Evolutionary conservation across 2,888 invertebrate genomes (phyloP).

Genomic region (Drosophila multiciliata): DNA sequence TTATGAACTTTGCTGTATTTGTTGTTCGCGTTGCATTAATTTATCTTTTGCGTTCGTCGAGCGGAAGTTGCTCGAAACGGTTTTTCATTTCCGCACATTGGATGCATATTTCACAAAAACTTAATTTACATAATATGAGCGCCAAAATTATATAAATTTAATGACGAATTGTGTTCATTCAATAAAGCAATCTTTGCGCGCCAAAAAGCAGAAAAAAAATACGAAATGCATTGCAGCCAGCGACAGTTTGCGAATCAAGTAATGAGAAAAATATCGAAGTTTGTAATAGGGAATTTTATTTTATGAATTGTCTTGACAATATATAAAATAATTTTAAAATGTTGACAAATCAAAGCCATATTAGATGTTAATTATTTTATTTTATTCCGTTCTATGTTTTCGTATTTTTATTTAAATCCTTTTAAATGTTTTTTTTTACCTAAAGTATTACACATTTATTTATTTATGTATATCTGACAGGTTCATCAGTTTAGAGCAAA

Average conservation of each 20-base stretch:
- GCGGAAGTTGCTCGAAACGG: slow-evolving; percentile 70
- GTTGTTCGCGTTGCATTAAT: slow-evolving; percentile 25
- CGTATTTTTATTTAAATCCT: background rate
- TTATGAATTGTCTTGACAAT: background rate
- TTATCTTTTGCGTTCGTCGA: slow-evolving; percentile 46
- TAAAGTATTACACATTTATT: background rate
- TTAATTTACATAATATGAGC: slow-evolving; percentile 67
- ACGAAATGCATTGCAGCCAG: background rate
- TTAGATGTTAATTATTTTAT: background rate
- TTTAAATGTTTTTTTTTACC: background rate
- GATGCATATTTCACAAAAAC: slow-evolving; percentile 19
- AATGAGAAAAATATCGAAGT: background rate
- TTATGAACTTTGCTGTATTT: slow-evolving; percentile 65
- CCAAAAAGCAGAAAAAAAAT: slow-evolving; percentile 47
- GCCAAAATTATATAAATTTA: slow-evolving; percentile 54
- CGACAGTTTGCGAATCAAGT: background rate
- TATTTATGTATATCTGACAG: background rate
- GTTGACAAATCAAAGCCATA: background rate
- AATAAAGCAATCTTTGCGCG: slow-evolving; percentile 45
- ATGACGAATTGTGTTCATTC: slow-evolving; percentile 20
- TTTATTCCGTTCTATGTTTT: background rate
- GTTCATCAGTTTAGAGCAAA: too few relatives aligned
- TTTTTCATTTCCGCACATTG: slow-evolving; percentile 60
- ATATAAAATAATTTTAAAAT: background rate
- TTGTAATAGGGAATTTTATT: background rate